These are phyloP conservation scores for Scopus umbretta DNA, from an alignment of 2,113 vertebrate genomes.

Conservation along the genomic window DNA sequence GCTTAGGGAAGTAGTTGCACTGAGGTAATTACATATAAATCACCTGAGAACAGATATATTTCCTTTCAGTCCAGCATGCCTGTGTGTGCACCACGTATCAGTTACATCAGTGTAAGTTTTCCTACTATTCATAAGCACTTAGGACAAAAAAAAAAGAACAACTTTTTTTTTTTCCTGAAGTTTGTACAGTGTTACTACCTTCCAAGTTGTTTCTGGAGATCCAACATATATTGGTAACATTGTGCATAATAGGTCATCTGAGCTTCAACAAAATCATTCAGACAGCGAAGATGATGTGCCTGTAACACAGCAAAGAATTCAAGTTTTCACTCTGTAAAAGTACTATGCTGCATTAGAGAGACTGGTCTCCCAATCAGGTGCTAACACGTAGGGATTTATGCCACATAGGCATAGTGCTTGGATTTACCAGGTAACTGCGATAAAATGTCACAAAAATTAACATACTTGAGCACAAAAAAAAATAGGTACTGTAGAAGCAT, in stretches of 20 bases:
- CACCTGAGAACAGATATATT: neutral
- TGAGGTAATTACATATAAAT: neutral
- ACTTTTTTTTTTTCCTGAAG: fast-evolving
- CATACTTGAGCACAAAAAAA: neutral
- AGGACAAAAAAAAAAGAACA: neutral
- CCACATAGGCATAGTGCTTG: neutral
- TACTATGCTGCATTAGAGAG: neutral
- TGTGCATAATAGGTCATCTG: constrained; percentile 97
- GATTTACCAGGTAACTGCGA: neutral
- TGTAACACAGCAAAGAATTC: constrained; percentile 35
- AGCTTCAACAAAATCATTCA: constrained; percentile 97
- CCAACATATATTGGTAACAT: constrained; percentile 98
- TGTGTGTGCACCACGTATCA: neutral
- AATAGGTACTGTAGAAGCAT: neutral
- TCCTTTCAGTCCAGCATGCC: neutral
- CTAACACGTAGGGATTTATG: neutral
- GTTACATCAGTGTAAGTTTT: neutral
- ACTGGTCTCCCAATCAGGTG: neutral
- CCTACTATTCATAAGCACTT: neutral
- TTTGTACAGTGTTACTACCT: constrained; percentile 74
- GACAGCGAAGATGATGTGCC: constrained; percentile 96
- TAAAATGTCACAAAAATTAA: neutral
- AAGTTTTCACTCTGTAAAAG: neutral
- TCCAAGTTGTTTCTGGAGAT: constrained; percentile 97
- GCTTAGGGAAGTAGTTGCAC: neutral